Conservation (phyloP, 2,113 vertebrate genomes). For the Balaeniceps rex region DNA sequence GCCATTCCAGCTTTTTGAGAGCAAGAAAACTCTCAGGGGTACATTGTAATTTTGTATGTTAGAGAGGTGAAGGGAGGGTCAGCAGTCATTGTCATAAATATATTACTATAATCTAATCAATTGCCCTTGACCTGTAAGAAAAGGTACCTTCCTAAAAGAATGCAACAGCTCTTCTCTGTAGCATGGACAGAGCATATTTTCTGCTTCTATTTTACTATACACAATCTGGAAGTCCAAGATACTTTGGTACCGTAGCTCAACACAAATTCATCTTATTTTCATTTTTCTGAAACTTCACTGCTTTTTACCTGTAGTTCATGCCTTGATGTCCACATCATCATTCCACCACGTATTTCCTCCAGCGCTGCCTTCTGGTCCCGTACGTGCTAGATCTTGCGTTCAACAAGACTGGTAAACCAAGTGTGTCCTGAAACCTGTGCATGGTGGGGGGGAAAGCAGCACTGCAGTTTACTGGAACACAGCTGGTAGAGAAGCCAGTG, state of each 20-base stretch:
- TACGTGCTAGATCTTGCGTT: neutral
- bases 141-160: neutral
- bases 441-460: accelerated
- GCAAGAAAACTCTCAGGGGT: neutral
- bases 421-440: neutral
- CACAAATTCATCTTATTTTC: neutral
- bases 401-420: neutral
- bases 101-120: neutral
- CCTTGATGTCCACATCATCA: too few species aligned
- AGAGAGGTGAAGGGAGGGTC: neutral
- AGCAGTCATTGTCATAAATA: neutral
- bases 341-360: neutral
- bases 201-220: neutral
- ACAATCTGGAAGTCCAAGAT: neutral
- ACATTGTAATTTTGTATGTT: neutral
- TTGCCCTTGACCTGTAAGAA: neutral
- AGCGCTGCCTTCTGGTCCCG: neutral
- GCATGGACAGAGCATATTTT: neutral
- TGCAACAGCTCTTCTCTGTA: neutral
- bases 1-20: neutral
- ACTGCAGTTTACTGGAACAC: neutral
- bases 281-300: neutral
- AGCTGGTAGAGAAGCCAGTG: neutral
- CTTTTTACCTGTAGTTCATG: neutral
- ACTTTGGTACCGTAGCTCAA: neutral